Evolutionary conservation across 2,797 vertebrate species (phyloP), one percentile per base, ranked within the genome.

Genomic region (Brotula barbata): DNA sequence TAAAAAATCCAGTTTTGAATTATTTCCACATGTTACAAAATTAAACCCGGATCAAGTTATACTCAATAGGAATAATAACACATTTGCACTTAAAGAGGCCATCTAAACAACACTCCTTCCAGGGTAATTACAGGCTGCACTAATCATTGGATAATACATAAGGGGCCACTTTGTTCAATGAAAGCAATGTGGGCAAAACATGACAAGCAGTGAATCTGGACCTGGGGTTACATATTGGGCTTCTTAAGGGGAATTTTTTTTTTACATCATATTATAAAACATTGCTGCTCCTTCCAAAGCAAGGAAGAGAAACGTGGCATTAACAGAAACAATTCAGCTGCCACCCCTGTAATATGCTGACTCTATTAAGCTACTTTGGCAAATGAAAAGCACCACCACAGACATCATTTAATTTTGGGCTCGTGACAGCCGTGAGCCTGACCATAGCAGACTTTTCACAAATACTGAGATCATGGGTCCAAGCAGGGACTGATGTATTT

Each of bases 11-110:
- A 87, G 73, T 82, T 83, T 74, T 46, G 46, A 86, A 85, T 68
- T 73, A 81, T 87, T 83, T 85, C 73, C 80, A 90, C 88, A 67
- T 80, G 76, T 85, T 89, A 90, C 84, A 89, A 91, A 92, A 89
- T 84, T 58, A 78, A 88, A 89, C 59, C 68, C 72, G 84, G 78
- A 77, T 78, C 64, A 75, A 78, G 86, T 88, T 86, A 87, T 84
- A 66, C 87, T 84, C 72, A 77, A 85, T 54, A 82, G 86, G 75
- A 84, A 88, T 73, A 75, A 84, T 80, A 81, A 88, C 64, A 78
- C 79, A 91, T 71, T 85, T 85, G 68, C 82, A 89, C 84, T 82
- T 78, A 81, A 85, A 88, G 87, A 90, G 87, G 85, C 83, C 85
- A 79, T 88, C 81, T 80, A 64, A 84, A 84, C 80, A 80, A 81